A percentile compares a stretch with the other conserved stretches of the same genome.
Evolutionary conservation across 1,140 invertebrate genomes (phyloP).

Genomic region (Drosophila hydei): DNA sequence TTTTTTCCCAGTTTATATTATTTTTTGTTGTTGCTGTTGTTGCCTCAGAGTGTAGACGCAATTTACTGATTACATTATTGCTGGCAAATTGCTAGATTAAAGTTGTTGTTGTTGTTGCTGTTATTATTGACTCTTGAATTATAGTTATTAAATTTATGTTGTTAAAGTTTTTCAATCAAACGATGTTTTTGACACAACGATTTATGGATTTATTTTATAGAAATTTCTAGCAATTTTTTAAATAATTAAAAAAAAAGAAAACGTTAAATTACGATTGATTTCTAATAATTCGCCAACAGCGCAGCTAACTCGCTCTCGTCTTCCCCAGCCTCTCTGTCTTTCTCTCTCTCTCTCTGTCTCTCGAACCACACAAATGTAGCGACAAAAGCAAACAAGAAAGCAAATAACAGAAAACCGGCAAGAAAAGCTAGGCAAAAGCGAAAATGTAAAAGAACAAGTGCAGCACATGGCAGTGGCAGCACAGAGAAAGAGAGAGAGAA

Average conservation of each 20-base stretch:
- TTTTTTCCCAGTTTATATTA: not conserved
- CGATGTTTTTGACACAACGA: slow-evolving; percentile 14
- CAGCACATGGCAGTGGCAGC: slow-evolving; percentile 54
- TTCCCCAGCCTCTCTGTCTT: slow-evolving; percentile 1
- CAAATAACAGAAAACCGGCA: slow-evolving; percentile 72
- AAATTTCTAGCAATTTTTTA: slow-evolving; percentile 15
- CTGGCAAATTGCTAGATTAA: slow-evolving; percentile 79
- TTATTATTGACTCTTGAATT: slow-evolving; percentile 68
- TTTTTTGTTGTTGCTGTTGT: slow-evolving; percentile 23
- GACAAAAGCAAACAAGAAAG: slow-evolving; percentile 70
- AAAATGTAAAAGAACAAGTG: slow-evolving; percentile 67
- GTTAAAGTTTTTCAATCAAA: slow-evolving; percentile 34
- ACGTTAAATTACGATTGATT: not conserved
- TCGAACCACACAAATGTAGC: not conserved
- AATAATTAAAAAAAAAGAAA: slow-evolving; percentile 3
- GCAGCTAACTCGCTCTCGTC: not conserved
- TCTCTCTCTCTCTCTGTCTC: not conserved
- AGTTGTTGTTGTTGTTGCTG: slow-evolving; percentile 52
- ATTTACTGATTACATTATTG: slow-evolving; percentile 81
- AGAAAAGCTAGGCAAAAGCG: slow-evolving; percentile 66
- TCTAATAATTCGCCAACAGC: not conserved
- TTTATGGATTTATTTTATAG: slow-evolving; percentile 2
- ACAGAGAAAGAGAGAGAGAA: slow-evolving; percentile 10
- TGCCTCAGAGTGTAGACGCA: slow-evolving; percentile 67
- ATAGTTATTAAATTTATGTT: slow-evolving; percentile 70